Evolutionary conservation across 2,797 vertebrate species (phyloP), one percentile per base, ranked within the genome.

Genomic region (Melanotaenia maccullochi): DNA sequence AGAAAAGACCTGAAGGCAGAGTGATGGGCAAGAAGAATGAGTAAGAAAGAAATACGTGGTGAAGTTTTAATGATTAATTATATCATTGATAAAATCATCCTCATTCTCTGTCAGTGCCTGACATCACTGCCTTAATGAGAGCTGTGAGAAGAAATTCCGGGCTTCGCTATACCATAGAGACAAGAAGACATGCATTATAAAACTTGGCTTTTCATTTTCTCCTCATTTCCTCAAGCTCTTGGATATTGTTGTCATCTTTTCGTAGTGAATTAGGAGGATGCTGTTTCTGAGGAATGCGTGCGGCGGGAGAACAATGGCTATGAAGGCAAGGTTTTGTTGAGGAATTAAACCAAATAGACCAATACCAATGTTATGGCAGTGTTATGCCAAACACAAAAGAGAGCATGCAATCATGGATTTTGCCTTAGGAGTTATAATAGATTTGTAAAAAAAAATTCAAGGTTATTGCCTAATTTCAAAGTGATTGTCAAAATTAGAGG

Each of bases 31-130:
- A 68, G 65, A 60, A 66, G 79, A 76, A 55, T 61, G 78, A 75
- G 71, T 16, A 35, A 28, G 47, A 79, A 68, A 60, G 22, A 51
- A 66, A 73, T 74, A 68, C 67, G 59, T 60, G 78, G 54, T 60
- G 40, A 81, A 87, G 79, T 90, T 90, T 86, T 87, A 86, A 88
- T 86, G 83, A 91, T 93, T 87, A 88, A 92, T 92, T 86, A 85
- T 90, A 88, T 80, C 87, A 85, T 85, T 88, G 89, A 92, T 90
- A 90, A 93, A 90, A 90, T 81, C 62, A 44, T 86, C 59, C 71
- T 62, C 75, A 76, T 78, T 76, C 82, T 55, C 65, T 54, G 76
- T 59, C 80, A 55, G 54, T 51, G 83, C 68, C 84, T 77, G 82
- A 84, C 82, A 86, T 75, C 54, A 30, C 75, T 61, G 85, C 72